A percentile compares a stretch with the other conserved stretches of the same genome.
phyloP scores from a whole-genome alignment of 2,797 vertebrate species.

The Falco columbarius region DNA sequence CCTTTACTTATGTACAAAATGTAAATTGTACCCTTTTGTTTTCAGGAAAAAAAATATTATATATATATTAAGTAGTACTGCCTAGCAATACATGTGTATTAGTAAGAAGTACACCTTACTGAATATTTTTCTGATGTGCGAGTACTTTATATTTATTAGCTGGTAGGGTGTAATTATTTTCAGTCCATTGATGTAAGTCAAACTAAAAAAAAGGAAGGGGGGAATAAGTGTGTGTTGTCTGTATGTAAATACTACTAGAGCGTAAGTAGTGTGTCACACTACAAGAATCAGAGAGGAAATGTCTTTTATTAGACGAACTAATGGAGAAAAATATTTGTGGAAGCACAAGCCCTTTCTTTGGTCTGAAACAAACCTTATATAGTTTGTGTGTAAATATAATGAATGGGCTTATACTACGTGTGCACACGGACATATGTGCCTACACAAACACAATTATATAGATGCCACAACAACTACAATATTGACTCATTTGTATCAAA shows the following conservation, averaged over 20 bases:
- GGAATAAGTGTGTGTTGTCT: rapidly evolving
- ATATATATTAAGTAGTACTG: background rate
- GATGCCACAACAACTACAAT: background rate
- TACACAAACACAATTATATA: background rate
- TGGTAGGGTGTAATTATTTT: background rate
- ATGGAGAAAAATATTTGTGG: background rate
- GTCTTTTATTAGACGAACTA: background rate
- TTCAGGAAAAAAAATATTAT: background rate
- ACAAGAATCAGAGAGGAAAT: background rate
- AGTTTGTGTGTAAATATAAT: background rate
- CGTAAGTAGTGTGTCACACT: background rate
- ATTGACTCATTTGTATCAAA: background rate
- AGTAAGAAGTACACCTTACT: background rate
- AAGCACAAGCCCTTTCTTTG: background rate
- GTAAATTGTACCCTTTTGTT: background rate
- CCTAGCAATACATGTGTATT: background rate
- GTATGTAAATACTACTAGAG: background rate
- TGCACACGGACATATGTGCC: rapidly evolving
- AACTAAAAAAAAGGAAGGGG: background rate
- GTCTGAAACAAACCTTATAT: background rate
- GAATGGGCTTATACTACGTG: rapidly evolving
- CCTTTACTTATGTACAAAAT: background rate
- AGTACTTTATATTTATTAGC: background rate
- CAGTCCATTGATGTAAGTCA: background rate
- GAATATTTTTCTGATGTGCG: background rate